Evolutionary conservation across 37 sponge, comb jelly and placozoan genomes (phyloP).

Genomic region (Beroe forskalii): DNA sequence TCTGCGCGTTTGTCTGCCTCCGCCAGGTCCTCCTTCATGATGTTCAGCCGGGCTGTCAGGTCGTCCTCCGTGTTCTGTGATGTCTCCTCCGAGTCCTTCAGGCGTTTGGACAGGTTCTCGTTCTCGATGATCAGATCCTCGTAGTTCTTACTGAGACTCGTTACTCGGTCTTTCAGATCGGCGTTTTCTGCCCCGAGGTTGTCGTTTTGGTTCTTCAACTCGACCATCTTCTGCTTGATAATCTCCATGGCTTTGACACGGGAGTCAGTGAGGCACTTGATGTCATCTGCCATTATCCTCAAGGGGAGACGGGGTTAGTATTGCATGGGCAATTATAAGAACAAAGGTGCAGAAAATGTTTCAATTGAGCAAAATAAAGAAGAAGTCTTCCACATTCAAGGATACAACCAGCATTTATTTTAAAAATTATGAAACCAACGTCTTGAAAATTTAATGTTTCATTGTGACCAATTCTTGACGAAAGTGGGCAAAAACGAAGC

Average conservation of each 20-base stretch:
- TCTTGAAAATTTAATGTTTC: no score
- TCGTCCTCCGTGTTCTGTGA: slow-evolving; percentile 41
- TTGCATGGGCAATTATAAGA: no score
- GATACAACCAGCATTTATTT: no score
- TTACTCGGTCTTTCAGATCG: not conserved
- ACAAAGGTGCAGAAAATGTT: no score
- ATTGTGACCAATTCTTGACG: no score
- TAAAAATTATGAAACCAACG: no score
- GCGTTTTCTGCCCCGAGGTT: slow-evolving; percentile 3
- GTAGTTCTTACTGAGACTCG: slow-evolving; percentile 6
- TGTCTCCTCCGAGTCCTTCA: slow-evolving; percentile 1
- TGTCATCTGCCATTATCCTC: slow-evolving; percentile 11
- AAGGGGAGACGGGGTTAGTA: no score
- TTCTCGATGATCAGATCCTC: slow-evolving; percentile 49
- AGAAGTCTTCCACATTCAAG: no score
- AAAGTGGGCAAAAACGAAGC: no score
- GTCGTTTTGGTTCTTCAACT: slow-evolving; percentile 29
- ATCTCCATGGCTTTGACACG: slow-evolving; percentile 43
- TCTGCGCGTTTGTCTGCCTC: slow-evolving; percentile 33
- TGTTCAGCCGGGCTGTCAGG: slow-evolving; percentile 23
- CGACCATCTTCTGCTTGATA: slow-evolving; percentile 40
- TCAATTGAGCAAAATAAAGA: no score
- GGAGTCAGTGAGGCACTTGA: slow-evolving; percentile 32
- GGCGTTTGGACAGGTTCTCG: not conserved
- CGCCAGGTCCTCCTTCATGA: slow-evolving; percentile 32